Evolutionary conservation across 1,140 invertebrate genomes (phyloP), one percentile per base, ranked within the genome.

Genomic region (Macrostomum lignano): DNA sequence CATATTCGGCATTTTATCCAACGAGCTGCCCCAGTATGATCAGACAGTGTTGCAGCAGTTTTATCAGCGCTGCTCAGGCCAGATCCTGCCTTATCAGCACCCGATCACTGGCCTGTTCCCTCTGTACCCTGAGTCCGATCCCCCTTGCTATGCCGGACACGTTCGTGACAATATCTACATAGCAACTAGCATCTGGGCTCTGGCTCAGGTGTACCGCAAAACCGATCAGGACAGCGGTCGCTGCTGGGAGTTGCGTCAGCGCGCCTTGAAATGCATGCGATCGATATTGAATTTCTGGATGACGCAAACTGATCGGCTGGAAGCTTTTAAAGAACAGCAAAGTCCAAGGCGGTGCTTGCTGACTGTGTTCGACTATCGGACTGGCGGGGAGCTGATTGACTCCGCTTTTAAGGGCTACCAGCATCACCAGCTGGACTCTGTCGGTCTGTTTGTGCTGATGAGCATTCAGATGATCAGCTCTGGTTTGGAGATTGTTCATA

Each of bases 401-500:
- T 74, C 81, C 59, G 67, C 72, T 29, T n/a, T n/a, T n/a, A n/a
- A n/a, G n/a, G n/a, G n/a, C n/a, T 84, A 96, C 57, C 58, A 94
- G 24, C 71, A 73, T 39, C 29, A 36, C 19, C 68, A 96, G 70
- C 88, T 96, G 46, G 86, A 96, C 62, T 71, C 77, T 25, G 72
- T 96, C 7, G 91, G 81, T 2, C 60, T 94, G 2, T 98, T 88
- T 58, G 55, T 96, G 23, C 60, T 96, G 38, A 84, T 78, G 52
- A 60, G 98, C 29, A 82, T 93, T 11, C 82, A 98, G 67, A 93
- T 96, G 84, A 94, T 88, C 29, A 71, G 73, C 17, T 88, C 82
- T n/a, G n/a, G n/a, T n/a, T n/a, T n/a, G n/a, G 72, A 94, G 66
- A 86, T 98, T 35, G 81, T 98, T 47, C 96, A 86, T 52, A 91